These are phyloP conservation scores for Xiphorhynchus erythropygius DNA, from an alignment of 2,797 vertebrate species.

Conservation along the genomic window DNA sequence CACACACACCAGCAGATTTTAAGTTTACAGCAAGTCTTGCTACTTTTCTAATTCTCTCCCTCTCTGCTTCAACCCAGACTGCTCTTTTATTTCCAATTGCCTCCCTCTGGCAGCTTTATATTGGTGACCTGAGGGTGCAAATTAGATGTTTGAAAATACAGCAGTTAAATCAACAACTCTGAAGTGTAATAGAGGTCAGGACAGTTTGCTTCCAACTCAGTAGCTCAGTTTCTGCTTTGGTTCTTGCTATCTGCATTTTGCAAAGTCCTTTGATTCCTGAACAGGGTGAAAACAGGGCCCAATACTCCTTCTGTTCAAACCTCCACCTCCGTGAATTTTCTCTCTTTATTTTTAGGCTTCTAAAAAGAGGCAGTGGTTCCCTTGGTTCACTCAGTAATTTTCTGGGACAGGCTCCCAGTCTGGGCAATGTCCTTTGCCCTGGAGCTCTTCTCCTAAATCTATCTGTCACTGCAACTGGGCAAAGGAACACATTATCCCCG, in stretches of 20 bases:
- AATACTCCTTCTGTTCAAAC: background rate
- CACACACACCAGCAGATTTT: background rate
- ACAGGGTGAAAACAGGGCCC: background rate
- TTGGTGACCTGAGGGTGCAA: slow-evolving; percentile 61
- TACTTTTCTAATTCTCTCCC: background rate
- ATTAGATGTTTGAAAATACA: slow-evolving; percentile 66
- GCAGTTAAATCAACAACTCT: slow-evolving; percentile 66
- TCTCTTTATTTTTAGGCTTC: background rate
- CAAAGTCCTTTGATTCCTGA: slow-evolving; percentile 27
- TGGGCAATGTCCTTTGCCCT: slow-evolving; percentile 22
- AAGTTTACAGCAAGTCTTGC: background rate
- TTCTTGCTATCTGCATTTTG: slow-evolving; percentile 43
- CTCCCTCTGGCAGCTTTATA: slow-evolving; percentile 60
- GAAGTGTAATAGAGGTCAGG: slow-evolving; percentile 64
- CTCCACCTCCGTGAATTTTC: background rate
- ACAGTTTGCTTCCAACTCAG: slow-evolving; percentile 51
- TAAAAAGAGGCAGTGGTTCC: background rate
- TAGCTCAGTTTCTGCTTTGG: slow-evolving; percentile 39
- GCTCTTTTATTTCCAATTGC: background rate
- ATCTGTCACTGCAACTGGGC: background rate
- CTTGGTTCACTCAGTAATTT: background rate
- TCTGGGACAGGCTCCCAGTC: background rate
- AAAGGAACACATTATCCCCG: background rate
- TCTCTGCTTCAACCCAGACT: background rate
- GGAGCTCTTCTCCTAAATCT: slow-evolving; percentile 25